Evolutionary conservation across 2,797 vertebrate species (phyloP), one percentile per base, ranked within the genome.

Genomic region (Sibirionetta formosa): DNA sequence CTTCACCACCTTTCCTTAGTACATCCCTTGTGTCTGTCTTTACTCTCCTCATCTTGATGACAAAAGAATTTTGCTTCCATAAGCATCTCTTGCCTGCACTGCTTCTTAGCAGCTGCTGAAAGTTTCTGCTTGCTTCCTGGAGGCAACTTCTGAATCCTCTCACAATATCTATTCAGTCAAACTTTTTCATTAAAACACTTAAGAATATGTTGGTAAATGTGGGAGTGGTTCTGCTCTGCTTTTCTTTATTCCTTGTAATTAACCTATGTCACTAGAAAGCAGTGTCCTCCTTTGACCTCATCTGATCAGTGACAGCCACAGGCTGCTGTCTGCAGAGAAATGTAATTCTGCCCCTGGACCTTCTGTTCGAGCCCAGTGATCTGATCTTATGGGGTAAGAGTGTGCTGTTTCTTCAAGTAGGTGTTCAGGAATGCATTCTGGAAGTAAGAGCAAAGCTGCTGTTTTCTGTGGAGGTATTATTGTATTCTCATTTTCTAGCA

Each of bases 221-320:
- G 0, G 7, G 24, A 8, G 27, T 27, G 46, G 3, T 60, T 26
- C 14, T 68, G 29, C 58, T 78, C 79, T 44, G 8, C 14, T 69
- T 89, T 85, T 56, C 48, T 57, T 61, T n/a, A 54, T 14, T 61
- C 15, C 35, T 27, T 82, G 38, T 69, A 69, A 80, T 82, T 76
- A 88, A 81, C 53, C 15, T 61, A 3, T 72, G n/a, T 65, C 46
- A 36, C 66, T 53, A 60, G 76, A 82, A 94, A 90, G 61, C 26
- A 66, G 38, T 53, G 42, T 92, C 79, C 58, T 91, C 26, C 63
- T 83, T 65, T 84, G 82, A 86, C 70, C 82, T 82, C 3, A 0
- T n/a, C 7, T 56, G 66, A 48, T 53, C 58, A 50, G 63, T 13
- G 82, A 29, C 51, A 72, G 58, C 14, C 77, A 56, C 65, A 61